Percentiles rank a stretch among this genome's conserved stretches.
phyloP scores from a whole-genome alignment of 2,113 vertebrate genomes.

The Todiramphus saurophagus region DNA sequence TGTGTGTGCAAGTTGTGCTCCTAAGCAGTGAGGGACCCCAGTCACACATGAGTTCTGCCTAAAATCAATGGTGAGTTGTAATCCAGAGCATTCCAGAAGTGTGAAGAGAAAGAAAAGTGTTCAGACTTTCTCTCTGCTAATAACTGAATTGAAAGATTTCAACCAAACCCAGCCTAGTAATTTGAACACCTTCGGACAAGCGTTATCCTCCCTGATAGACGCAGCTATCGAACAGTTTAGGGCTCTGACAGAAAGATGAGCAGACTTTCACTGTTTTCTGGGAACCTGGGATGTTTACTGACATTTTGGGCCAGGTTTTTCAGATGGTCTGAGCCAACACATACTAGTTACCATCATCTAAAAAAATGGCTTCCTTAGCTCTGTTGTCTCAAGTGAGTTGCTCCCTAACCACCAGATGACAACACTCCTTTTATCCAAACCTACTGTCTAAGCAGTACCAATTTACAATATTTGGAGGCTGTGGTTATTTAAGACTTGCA shows the following conservation, averaged over 20 bases:
- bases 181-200: not conserved
- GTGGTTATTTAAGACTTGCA: not conserved
- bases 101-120: not conserved
- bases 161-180: not conserved
- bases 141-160: not conserved
- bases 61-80: not conserved
- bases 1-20: not conserved
- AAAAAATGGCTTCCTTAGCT: not conserved
- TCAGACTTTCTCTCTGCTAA: not conserved
- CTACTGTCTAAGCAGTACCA: not conserved
- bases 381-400: not conserved
- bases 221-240: not conserved
- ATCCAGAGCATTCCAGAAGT: not conserved
- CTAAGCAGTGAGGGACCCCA: not conserved
- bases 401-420: not conserved
- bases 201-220: not conserved
- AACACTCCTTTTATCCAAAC: not conserved
- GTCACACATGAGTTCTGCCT: not conserved
- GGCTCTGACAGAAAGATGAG: not conserved
- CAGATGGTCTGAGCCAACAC: not conserved
- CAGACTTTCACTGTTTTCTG: not conserved
- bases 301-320: not conserved
- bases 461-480: not conserved
- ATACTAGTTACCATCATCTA: not conserved
- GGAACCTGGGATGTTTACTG: not conserved